Evolutionary conservation across 2,797 vertebrate species (phyloP), one percentile per base, ranked within the genome.

Genomic region (Gymnocypris eckloni): DNA sequence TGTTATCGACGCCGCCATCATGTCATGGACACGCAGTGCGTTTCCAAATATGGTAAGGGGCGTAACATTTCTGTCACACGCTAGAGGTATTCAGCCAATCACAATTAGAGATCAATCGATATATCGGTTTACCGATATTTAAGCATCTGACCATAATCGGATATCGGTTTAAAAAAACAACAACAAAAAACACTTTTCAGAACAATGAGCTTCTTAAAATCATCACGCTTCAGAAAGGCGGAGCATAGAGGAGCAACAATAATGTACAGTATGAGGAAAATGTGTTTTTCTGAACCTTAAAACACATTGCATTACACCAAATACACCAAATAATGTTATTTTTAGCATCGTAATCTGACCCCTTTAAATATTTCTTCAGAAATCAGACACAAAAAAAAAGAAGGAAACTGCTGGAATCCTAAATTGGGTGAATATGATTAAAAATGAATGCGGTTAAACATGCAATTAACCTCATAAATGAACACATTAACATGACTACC

Each of bases 401-500:
- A 56, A 77, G 6, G 0, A 75, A 52, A 77, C 50, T 22, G 2
- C 8, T 37, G 72, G 25, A 75, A 76, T 22, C 2, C 28, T 33
- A 54, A 54, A 76, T 13, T 54, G 75, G 6, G 11, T 15, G 33
- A 77, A 77, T 73, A 50, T 56, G 20, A 56, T 77, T 20, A 37
- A 77, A 54, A 77, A n/a, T 0, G 28, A 41, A 77, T 15, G 33
- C 6, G 13, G 52, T 56, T 56, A 56, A 77, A 77, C 52, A 22
- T 77, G 52, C 33, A 77, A 77, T 77, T 59, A 77, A 41, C 20
- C 52, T 77, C 12, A 77, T 39, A 59, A 41, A 41, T 77, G 75
- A 59, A 54, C 33, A 59, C 52, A 77, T 77, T 77, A 41, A 59
- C 75, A 59, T n/a, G 75, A 41, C 33, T 59, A 33, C 52, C 33